Evolutionary conservation across 2,797 vertebrate genomes (phyloP).

Genomic region (Sciaenops ocellatus): DNA sequence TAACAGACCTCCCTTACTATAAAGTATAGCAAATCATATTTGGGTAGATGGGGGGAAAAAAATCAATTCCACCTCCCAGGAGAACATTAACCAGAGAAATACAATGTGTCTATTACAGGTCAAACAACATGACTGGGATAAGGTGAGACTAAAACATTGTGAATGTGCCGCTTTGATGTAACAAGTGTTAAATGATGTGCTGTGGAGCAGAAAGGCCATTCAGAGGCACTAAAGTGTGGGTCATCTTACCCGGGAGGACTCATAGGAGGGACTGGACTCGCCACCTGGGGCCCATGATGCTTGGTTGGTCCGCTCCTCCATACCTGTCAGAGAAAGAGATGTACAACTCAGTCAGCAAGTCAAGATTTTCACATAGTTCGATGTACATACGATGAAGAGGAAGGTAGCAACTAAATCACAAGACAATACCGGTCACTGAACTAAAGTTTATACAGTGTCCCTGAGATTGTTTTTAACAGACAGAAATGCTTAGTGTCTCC

Average conservation of each 20-base stretch:
- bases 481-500: no score
- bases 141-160: conserved; percentile 58
- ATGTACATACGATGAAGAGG: not conserved
- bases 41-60: not conserved
- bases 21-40: not conserved
- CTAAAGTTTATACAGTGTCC: not conserved
- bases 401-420: not conserved
- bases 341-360: conserved; percentile 73
- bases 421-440: not conserved
- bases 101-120: conserved; percentile 37
- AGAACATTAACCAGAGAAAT: conserved; percentile 45
- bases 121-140: conserved; percentile 34
- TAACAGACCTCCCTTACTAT: no score
- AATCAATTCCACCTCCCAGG: not conserved
- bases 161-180: conserved; percentile 63
- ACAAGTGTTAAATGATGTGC: conserved; percentile 76
- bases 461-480: no score
- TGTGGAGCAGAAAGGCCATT: conserved; percentile 74
- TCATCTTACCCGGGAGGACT: conserved; percentile 95
- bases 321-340: conserved; percentile 88
- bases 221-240: conserved; percentile 61
- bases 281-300: conserved; percentile 94
- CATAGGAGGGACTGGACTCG: conserved; percentile 94
- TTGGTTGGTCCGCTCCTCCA: conserved; percentile 94
- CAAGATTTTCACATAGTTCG: conserved; percentile 41